Base-by-base conservation (phyloP, 2,113 vertebrate genomes). In the Austrofundulus limnaeus region DNA sequence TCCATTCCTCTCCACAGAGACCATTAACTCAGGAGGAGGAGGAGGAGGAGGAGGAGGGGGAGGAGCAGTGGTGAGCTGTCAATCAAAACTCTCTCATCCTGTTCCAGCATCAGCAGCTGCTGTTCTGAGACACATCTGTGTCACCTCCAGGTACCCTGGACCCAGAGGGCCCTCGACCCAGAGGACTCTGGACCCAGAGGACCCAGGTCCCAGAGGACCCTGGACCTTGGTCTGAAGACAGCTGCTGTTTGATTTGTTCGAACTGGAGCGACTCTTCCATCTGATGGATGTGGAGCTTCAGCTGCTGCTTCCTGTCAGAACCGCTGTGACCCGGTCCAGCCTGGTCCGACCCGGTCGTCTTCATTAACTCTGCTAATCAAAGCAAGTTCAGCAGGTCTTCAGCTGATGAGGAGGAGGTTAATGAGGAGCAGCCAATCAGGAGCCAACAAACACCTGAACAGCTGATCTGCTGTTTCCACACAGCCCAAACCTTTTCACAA, bases 381-480 rank as follows among this genome's bases (percentile, higher is more conserved):
- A 59, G 46, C 56, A 23, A 56, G 66, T 66, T 73, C 74, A 77
- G 23, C 66, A 59, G 75, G 70, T 74, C 70, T 62, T 66, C 56
- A 2, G 43, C 66, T 13, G 34, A 65, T 51, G 0, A 47, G 5
- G 9, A 46, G 34, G 41, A 62, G 69, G 56, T 81, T 62, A 77
- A 62, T 31, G 61, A 77, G 57, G 66, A 74, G 49, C 66, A 64
- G 66, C 70, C 79, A 81, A 77, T 77, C n/a, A 25, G 74, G 59
- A 2, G 64, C 0, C 34, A 16, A 58, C 28, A 0, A 38, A 49
- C 54, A 14, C 41, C 45, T 17, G 21, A 38, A 37, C 31, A 13
- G 13, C 28, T 37, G 28, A 28, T 9, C 42, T 34, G 2, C 0
- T 8, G n/a, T 66, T 57, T 66, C 54, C 53, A 28, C 48, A 17